phyloP scores from a whole-genome alignment of 2,888 invertebrate species.

The Eristalis tenax region DNA sequence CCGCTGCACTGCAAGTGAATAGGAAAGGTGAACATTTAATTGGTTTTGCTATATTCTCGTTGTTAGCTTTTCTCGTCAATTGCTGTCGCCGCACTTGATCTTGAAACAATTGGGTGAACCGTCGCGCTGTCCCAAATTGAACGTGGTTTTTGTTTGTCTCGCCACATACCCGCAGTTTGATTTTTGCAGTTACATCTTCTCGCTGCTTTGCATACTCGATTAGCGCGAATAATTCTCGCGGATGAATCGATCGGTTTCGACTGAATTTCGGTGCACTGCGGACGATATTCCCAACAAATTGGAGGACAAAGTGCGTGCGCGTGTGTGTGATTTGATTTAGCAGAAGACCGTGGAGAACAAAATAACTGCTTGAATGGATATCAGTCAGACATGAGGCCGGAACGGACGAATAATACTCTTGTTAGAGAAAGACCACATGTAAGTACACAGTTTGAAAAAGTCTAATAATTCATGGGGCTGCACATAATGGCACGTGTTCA shows the following conservation, averaged over 20 bases:
- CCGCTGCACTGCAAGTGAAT: slow-evolving; percentile 19
- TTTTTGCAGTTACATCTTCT: slow-evolving; percentile 9
- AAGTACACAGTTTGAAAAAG: neutral
- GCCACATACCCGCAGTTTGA: slow-evolving; percentile 31
- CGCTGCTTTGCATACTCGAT: neutral
- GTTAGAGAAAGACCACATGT: slow-evolving; percentile 23
- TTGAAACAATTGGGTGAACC: slow-evolving; percentile 51
- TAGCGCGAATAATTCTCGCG: neutral
- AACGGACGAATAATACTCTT: slow-evolving; percentile 8
- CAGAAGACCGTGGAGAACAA: neutral
- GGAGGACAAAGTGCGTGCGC: too few relatives aligned
- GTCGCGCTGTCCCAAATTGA: slow-evolving; percentile 37
- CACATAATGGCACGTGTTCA: neutral
- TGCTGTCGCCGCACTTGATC: slow-evolving; percentile 52
- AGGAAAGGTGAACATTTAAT: slow-evolving; percentile 20
- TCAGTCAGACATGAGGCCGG: slow-evolving; percentile 4
- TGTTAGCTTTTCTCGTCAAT: neutral
- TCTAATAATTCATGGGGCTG: neutral
- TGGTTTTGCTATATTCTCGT: slow-evolving; percentile 9
- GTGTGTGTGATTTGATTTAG: neutral
- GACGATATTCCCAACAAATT: too few relatives aligned
- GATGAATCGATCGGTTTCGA: neutral
- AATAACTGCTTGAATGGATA: neutral
- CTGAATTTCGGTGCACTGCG: neutral
- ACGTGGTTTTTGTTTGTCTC: slow-evolving; percentile 13